Evolutionary conservation across 2,888 invertebrate genomes (phyloP).

Genomic region (Sthenelais limicola): DNA sequence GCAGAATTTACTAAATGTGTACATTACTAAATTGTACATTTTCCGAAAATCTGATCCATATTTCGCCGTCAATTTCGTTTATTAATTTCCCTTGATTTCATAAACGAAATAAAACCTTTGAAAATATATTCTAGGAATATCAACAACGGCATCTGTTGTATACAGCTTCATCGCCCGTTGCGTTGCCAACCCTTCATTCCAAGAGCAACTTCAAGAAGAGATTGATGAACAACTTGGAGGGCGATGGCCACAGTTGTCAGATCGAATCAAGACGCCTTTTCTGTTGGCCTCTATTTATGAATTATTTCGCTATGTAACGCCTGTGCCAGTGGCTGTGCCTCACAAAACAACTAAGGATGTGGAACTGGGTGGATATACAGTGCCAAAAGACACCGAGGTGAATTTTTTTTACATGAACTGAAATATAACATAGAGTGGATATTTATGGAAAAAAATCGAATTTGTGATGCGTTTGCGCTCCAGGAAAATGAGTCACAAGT

Average conservation of each 20-base stretch:
- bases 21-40: too few relatives aligned
- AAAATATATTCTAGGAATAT: background rate
- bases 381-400: slow-evolving; percentile 56
- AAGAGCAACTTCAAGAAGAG: background rate
- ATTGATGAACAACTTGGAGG: background rate
- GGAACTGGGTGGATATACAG: slow-evolving; percentile 51
- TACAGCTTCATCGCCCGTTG: background rate
- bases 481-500: too few relatives aligned
- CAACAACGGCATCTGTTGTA: background rate
- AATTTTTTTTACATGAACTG: too few relatives aligned
- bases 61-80: too few relatives aligned
- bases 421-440: too few relatives aligned
- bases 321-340: slow-evolving; percentile 52
- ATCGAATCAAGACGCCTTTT: slow-evolving; percentile 52
- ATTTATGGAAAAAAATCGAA: too few relatives aligned
- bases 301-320: slow-evolving; percentile 54
- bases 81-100: too few relatives aligned
- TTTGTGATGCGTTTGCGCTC: too few relatives aligned
- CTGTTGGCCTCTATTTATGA: slow-evolving; percentile 58
- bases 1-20: too few relatives aligned
- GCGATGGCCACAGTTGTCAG: slow-evolving; percentile 26
- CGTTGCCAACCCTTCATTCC: background rate
- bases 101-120: too few relatives aligned
- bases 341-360: slow-evolving; percentile 54
- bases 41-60: too few relatives aligned